A percentile compares a stretch with the other conserved stretches of the same genome.
These are phyloP conservation scores for Drosophila tanythrix DNA, from an alignment of 2,888 invertebrate species.

Conservation along the genomic window DNA sequence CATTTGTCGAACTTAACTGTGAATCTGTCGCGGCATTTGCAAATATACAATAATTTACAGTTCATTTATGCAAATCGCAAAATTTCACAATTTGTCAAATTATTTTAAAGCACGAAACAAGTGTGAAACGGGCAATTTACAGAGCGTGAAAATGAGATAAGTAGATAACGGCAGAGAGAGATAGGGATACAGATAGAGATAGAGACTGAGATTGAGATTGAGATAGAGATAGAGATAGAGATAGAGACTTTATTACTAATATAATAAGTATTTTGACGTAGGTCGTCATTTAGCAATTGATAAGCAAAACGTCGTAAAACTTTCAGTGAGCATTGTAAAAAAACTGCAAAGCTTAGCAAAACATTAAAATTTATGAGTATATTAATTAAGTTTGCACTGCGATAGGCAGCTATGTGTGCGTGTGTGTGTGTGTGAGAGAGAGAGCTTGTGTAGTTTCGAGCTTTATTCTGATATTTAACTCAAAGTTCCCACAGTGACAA, in stretches of 20 bases:
- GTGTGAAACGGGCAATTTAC: constrained; percentile 20
- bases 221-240: too few species aligned
- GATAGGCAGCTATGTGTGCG: constrained; percentile 45
- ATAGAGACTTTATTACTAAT: constrained; percentile 2
- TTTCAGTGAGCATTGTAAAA: constrained; percentile 1
- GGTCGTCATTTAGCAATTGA: constrained; percentile 48
- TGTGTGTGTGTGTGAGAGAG: not conserved
- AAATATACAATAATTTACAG: constrained; percentile 27
- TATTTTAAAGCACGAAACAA: constrained; percentile 56
- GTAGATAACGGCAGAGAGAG: not conserved
- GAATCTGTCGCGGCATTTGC: not conserved
- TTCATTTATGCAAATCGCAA: constrained; percentile 40
- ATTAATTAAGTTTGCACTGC: constrained; percentile 58
- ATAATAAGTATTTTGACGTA: constrained; percentile 36
- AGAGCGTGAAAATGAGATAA: not conserved
- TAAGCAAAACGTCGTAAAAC: constrained; percentile 17
- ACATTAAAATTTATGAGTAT: constrained; percentile 27
- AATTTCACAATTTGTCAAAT: constrained; percentile 52
- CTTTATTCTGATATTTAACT: constrained; percentile 25
- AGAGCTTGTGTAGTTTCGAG: not conserved
- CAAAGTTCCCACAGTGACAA: constrained; percentile 40
- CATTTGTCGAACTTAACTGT: constrained; percentile 28
- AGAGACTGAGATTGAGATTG: not conserved
- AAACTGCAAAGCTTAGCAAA: constrained; percentile 43
- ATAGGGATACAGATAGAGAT: not conserved